Conservation (phyloP, 2,113 vertebrate genomes). For the Apteryx mantelli region DNA sequence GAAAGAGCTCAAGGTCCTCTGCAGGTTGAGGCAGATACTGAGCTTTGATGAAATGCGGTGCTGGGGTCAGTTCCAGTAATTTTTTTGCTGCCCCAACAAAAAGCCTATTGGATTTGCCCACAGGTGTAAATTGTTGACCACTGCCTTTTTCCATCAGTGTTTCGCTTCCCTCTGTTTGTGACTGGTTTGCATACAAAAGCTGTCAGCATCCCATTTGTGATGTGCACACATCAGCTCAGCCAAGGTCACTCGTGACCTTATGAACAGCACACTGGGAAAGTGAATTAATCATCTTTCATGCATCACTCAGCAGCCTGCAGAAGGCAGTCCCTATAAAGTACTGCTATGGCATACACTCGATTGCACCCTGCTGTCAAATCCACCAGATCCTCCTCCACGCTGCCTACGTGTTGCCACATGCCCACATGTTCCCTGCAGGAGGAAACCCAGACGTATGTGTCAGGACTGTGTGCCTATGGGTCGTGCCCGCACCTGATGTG, state of each 20-base stretch:
- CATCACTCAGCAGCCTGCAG: background rate
- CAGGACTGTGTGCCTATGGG: no score
- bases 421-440: background rate
- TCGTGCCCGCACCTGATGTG: background rate
- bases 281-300: no score
- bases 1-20: background rate
- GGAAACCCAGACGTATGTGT: background rate
- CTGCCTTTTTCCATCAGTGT: background rate
- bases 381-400: no score
- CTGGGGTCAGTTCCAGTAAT: background rate
- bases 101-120: background rate
- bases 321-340: fast-evolving
- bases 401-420: background rate
- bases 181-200: background rate
- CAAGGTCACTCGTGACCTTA: fast-evolving
- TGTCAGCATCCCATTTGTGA: background rate
- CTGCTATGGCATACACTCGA: fast-evolving
- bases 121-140: background rate
- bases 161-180: background rate
- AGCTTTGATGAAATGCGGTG: background rate
- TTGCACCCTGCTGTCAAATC: background rate
- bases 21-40: background rate
- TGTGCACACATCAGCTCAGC: no score
- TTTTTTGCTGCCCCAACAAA: background rate
- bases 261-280: fast-evolving